Base-by-base conservation (phyloP, 2,797 vertebrate genomes). In the Naso thynnoides region DNA sequence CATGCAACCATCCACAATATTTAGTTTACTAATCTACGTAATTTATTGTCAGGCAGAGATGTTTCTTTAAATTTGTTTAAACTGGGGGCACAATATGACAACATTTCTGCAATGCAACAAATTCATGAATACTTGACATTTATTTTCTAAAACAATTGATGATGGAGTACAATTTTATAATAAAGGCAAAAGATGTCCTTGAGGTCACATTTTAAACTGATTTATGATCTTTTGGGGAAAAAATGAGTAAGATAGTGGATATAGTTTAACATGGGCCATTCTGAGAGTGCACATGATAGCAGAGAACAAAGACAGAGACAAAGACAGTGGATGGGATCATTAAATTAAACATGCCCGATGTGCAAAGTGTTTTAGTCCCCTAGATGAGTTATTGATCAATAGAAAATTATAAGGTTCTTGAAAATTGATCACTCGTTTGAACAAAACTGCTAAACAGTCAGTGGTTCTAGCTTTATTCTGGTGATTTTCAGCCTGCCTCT, bases 31-130 rank as follows among this genome's bases (percentile, higher is more conserved):
- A 50, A 80, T 63, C 44, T 21, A 39, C 21, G 45, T 72, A 19
- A 76, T 86, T 81, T 42, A 68, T 85, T 65, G 56, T 81, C 82
- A 57, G 0, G 2, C 55, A 11, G 52, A 45, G 65, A 58, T 70
- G 4, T 67, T 85, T 54, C 45, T 82, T 50, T 60, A 45, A 23
- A 36, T 8, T 33, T 33, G 6, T 33, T 33, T 33, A 33, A 33
- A 6, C 31, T 6, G n/a, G 31, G 31, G 9, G 31, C 31, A 33
- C 31, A 33, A 33, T 6, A 33, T 33, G 31, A 33, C 31, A 33
- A 5, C 9, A 6, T 33, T 33, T 33, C 9, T 33, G 5, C 31
- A 33, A 33, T 33, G 6, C 31, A 33, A 6, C 9, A 33, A 33
- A 6, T 2, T 5, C 31, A 33, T 6, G 9, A 6, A 33, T 33